Evolutionary conservation across 2,113 vertebrate genomes (phyloP), one percentile per base, ranked within the genome.

Genomic region (Phodopus roborovskii): DNA sequence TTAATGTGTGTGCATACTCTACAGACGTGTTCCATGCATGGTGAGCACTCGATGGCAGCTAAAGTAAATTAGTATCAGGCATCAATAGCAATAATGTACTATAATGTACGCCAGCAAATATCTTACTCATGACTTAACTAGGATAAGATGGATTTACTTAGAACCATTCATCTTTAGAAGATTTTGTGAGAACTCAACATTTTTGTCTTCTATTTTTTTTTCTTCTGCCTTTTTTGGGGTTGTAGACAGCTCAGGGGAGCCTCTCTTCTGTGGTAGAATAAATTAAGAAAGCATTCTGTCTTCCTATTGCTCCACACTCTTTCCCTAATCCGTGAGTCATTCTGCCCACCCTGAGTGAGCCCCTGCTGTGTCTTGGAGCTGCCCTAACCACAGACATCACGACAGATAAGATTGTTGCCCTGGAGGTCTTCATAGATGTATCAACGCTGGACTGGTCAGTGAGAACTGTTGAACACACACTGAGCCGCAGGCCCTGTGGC

Each of bases 121-220:
- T n/a, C 30, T 92, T 79, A 28, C 28, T 87, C 70, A 30, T 91
- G 53, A 86, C 74, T 81, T 95, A 64, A 6, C 53, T 88, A 33
- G 53, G 36, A 62, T 92, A 68, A 83, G 11, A 78, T 91, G 92
- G 9, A 94, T 83, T 95, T 92, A 81, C 81, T 88, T 68, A 79
- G 45, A 75, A 22, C 19, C 26, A 84, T 56, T 1, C 12, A 30
- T 77, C 81, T 36, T 74, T 91, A 42, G 36, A 89, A 68, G 71
- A 77, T 78, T 88, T 94, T 95, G 26, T 89, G 19, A 86, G 53
- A 91, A 88, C 6, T 68, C 15, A 71, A 64, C 20, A 45, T 45
- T 70, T 62, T 82, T 74, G 17, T 77, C 56, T 71, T 85, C 58
- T 74, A 36, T 12, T 24, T 86, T 88, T 96, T 17, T 85, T 88